These are phyloP conservation scores for Tiphia femorata DNA, from an alignment of 2,888 invertebrate genomes.

Conservation along the genomic window DNA sequence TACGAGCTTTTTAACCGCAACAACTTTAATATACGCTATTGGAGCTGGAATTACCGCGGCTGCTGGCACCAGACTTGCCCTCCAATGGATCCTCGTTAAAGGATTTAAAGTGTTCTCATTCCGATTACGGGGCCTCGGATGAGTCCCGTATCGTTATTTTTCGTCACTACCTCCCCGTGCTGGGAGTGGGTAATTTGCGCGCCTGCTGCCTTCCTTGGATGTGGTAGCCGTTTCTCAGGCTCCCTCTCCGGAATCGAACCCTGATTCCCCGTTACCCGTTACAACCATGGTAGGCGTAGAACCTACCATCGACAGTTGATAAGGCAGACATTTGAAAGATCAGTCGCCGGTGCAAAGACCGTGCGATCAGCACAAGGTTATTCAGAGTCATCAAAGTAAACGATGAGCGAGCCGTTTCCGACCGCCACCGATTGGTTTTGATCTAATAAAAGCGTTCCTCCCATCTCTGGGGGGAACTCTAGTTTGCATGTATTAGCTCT, in stretches of 20 bases:
- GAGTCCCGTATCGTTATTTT: conserved; percentile 75
- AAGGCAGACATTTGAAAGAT: conserved; percentile 76
- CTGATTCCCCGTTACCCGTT: conserved; percentile 79
- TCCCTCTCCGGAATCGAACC: conserved; percentile 79
- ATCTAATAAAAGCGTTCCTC: too few relatives aligned
- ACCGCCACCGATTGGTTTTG: too few relatives aligned
- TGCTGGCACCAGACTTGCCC: conserved; percentile 79
- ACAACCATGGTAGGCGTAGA: conserved; percentile 76
- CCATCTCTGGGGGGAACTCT: conserved; percentile 69
- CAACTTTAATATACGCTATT: conserved; percentile 74
- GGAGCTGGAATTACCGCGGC: conserved; percentile 79
- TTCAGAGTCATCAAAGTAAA: too few relatives aligned
- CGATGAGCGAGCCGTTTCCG: too few relatives aligned
- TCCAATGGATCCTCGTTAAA: conserved; percentile 75
- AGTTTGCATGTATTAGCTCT: conserved; percentile 76
- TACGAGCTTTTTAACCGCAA: conserved; percentile 76
- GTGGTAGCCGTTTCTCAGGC: conserved; percentile 78
- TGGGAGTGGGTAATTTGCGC: conserved; percentile 75
- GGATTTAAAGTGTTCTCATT: conserved; percentile 73
- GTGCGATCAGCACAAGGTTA: conserved; percentile 24
- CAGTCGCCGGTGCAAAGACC: conserved; percentile 69
- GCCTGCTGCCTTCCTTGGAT: conserved; percentile 79
- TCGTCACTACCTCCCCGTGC: conserved; percentile 74
- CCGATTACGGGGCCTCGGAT: conserved; percentile 72
- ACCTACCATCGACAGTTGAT: conserved; percentile 78